Conservation (phyloP, 2,113 vertebrate species). For the Ceyx margarethae region DNA sequence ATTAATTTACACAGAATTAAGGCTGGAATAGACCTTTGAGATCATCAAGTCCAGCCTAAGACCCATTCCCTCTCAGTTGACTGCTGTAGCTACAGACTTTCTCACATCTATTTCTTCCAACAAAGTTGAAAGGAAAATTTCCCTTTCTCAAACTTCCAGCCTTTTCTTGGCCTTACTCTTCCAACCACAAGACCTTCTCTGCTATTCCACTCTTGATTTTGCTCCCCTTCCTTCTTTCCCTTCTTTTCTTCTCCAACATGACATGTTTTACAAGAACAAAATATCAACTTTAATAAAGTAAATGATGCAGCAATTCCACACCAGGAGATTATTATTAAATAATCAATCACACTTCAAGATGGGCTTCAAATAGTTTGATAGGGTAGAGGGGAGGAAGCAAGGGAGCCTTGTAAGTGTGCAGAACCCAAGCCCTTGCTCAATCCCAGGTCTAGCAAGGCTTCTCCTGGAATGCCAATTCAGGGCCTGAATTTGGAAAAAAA, state of each 20-base stretch:
- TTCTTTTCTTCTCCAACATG: background rate
- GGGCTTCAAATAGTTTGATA: background rate
- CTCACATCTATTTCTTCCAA: background rate
- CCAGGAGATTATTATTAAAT: background rate
- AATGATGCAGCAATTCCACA: background rate
- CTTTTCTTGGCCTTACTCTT: background rate
- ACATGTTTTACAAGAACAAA: background rate
- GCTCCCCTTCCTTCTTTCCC: background rate
- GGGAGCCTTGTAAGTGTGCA: background rate
- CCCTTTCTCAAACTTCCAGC: background rate
- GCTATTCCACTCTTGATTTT: background rate
- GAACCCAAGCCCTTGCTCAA: background rate
- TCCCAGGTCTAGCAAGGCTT: background rate
- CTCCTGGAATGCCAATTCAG: background rate
- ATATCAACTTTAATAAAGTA: background rate
- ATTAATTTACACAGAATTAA: too few relatives aligned
- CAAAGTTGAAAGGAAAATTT: background rate
- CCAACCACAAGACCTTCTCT: background rate
- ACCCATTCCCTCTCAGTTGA: background rate
- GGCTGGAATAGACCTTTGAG: too few relatives aligned
- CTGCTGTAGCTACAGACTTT: background rate
- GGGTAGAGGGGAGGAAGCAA: background rate
- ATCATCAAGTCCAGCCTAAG: too few relatives aligned
- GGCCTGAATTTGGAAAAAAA: background rate
- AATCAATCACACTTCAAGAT: background rate